Evolutionary conservation across 2,113 vertebrate species (phyloP), one percentile per base, ranked within the genome.

Genomic region (Calyptomena viridis): DNA sequence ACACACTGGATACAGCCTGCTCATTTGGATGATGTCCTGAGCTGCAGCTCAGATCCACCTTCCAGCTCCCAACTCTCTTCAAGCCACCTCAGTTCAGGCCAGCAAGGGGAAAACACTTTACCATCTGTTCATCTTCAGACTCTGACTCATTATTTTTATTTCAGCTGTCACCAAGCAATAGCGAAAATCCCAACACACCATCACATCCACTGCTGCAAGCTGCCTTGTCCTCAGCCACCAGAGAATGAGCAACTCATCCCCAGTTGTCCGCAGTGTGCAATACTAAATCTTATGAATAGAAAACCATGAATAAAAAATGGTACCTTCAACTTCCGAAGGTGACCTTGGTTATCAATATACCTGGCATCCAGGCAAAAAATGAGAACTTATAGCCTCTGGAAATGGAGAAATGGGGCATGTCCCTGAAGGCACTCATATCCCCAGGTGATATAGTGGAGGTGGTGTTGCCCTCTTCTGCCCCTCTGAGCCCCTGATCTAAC

Each of bases 121-220:
- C 89, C 91, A 93, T 96, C 89, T 97, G 95, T 64, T 86, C 11
- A 1, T 83, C 79, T 94, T 87, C 88, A 86, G 64, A 73, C 49
- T 77, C 88, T 97, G 95, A 96, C 79, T 97, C 94, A 95, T 92
- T 96, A 94, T 97, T 96, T 96, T 95, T 93, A 92, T 96, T 96
- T 93, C 85, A 84, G 91, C 86, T 94, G 95, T 94, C 69, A 10
- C 95, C 94, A 93, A 94, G 96, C 95, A 96, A 96, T 96, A 93
- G 80, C 0, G 0, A 81, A 93, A 92, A 85, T 71, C 88, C 88
- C 93, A 95, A 92, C 76, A 92, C 92, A 68, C 4, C 33, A 44
- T 33, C 20, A 11, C 8, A 83, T 58, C 67, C 72, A 74, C 47
- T 1, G 8, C 72, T 83, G 85, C 76, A 72, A 68, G 68, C 44